Evolutionary conservation across 2,113 vertebrate species (phyloP), one percentile per base, ranked within the genome.

Genomic region (Peucedramus taeniatus): DNA sequence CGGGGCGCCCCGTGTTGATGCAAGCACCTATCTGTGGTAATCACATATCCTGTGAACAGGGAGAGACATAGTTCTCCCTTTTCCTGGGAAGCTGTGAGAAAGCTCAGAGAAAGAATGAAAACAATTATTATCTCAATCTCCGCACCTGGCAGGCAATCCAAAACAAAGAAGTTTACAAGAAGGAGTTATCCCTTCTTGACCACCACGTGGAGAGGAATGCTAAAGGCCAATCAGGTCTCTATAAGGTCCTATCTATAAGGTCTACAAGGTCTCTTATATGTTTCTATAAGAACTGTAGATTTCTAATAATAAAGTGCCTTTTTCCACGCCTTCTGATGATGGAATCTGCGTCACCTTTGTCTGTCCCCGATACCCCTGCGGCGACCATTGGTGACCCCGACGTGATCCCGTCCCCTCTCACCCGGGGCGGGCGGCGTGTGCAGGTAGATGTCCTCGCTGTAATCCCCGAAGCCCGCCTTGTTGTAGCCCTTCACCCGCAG

Each of bases 391-490:
- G 51, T 56, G 54, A 56, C 54, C 20, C 31, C 9, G 8, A 56
- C 6, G 4, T 14, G 31, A 56, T 56, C 31, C 13, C 14, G 0
- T 8, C n/a, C n/a, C 22, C 24, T 88, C 97, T 98, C 95, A 99
- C 99, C 99, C 18, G 99, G 98, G 1, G 99, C 99, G 0, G 99
- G 99, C 0, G 99, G 99, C 0, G 99, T 99, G 96, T 99, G 99
- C 87, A 99, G 98, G 94, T 99, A 99, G 76, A 99, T 98, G 8
- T 99, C 99, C 59, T 99, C 99, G 0, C 99, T 99, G 98, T 99
- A 99, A 23, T 99, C 99, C 13, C 99, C 99, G 0, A 98, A 99
- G 1, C 99, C 99, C 0, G 99, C 99, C 97, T 99, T 99, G 97
- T 99, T 99, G 98, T 98, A 99, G 89, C 99, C 99, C 16, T 98